Evolutionary conservation across 2,888 invertebrate species (phyloP).

Genomic region (Cremastobaeus sp.): DNA sequence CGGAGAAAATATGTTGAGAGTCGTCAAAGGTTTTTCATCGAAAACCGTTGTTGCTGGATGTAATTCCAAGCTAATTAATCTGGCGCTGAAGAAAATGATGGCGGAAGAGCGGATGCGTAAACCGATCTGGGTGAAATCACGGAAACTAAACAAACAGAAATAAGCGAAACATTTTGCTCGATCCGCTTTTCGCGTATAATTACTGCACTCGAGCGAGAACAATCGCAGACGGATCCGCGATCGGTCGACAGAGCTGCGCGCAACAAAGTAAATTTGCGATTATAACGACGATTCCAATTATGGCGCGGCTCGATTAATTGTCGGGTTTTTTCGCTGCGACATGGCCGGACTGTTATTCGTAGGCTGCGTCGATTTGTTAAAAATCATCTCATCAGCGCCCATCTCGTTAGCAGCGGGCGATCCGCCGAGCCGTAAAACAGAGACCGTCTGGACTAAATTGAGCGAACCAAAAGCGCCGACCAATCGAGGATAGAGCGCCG

Average conservation of each 20-base stretch:
- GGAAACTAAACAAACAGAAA: conserved; percentile 4
- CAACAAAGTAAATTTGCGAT: conserved; percentile 47
- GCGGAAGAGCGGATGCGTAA: no score
- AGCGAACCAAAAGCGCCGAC: conserved; percentile 65
- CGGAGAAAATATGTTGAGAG: no score
- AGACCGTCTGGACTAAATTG: conserved; percentile 70
- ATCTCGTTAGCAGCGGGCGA: conserved; percentile 67
- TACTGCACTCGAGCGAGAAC: conserved; percentile 4
- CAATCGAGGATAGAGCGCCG: conserved; percentile 54
- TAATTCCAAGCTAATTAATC: no score
- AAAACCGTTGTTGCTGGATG: no score
- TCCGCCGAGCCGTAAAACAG: conserved; percentile 66
- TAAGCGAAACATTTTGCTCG: neutral
- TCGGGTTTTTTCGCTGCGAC: conserved; percentile 32
- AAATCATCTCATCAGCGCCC: conserved; percentile 62
- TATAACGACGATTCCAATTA: conserved; percentile 49
- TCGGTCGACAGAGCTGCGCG: conserved; percentile 16
- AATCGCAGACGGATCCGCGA: conserved; percentile 16
- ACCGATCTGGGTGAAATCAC: no score
- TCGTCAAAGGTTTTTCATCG: no score
- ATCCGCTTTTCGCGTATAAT: conserved; percentile 5
- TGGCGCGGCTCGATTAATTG: conserved; percentile 40
- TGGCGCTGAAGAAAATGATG: no score
- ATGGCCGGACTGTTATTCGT: conserved; percentile 45
- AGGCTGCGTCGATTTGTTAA: conserved; percentile 61